Evolutionary conservation across 2,113 vertebrate species (phyloP), one percentile per base, ranked within the genome.

Genomic region (Ophiodon elongatus): DNA sequence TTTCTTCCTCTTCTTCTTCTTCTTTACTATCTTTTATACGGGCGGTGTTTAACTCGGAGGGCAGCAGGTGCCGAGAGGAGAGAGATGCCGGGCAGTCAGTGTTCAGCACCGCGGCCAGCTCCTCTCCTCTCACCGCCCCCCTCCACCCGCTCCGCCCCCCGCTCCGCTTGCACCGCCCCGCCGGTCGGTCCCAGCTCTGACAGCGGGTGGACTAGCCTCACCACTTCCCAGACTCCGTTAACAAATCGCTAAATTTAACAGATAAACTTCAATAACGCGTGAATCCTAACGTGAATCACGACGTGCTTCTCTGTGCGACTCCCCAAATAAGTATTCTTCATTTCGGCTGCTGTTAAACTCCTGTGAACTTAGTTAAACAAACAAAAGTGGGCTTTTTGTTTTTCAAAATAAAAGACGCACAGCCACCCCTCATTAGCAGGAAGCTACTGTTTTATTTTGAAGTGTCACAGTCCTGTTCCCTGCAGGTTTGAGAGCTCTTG

Each of bases 51-150:
- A 3, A 21, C 37, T 39, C 4, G 54, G n/a, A n/a, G n/a, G 19
- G 25, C 8, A 27, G 76, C 79, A 35, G 56, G 50, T 33, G 64
- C 56, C 39, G 31, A 31, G 62, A 50, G 47, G 47, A 50, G 7
- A 37, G 81, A 11, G 62, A 15, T 15, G 33, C 45, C 67, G 50
- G 50, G 50, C 17, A 69, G 31, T n/a, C 33, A 68, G 69, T 4
- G 80, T 96, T 96, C 95, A 97, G 97, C 95, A 97, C 96, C 96
- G 89, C 87, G 95, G 95, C 92, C 96, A 97, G 97, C 95, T 94
- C 94, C 85, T 62, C 77, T 50, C 65, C 1, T 47, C 19, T n/a
- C n/a, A n/a, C n/a, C n/a, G n/a, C n/a, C n/a, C n/a, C 63, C 14
- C 45, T 54, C 50, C 21, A 4, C 52, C 60, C 33, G 41, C 68